Evolutionary conservation across 53 echinoderm and acorn worm genomes (phyloP), one percentile per base, ranked within the genome.

Genomic region (Apostichopus leukothele): DNA sequence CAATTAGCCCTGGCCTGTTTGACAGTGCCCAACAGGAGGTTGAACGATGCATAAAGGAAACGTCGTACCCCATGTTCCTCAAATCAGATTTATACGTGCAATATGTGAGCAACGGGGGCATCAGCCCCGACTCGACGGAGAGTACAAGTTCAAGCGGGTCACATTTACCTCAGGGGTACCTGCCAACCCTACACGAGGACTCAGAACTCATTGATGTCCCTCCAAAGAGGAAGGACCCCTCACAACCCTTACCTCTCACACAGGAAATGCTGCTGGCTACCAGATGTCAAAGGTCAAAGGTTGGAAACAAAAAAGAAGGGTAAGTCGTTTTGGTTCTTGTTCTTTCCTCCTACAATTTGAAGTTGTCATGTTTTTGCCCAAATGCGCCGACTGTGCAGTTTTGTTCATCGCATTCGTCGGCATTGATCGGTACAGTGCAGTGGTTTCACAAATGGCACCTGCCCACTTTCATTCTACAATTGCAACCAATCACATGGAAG

Each of bases 1-100:
- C 87, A 27, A 90, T 98, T 81, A 89, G 91, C 14, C 90, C 91
- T 16, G 91, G 89, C 53, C 83, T 98, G 67, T 98, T 98, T 91
- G 98, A 98, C 71, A 60, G 79, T 18, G 94, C 94, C 76, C 98
- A 98, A 88, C 90, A 66, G 67, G 98, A 98, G 68, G 98, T 95
- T 73, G 98, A 98, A 86, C 89, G 88, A 50, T 89, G 86, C 85
- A 95, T 98, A 50, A 91, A 93, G 75, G 95, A 98, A 75, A 94
- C 95, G 1, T 91, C 95, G 1, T 98, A 98, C 76, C 98, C 98
- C n/a, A 87, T 93, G 90, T 98, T 98, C 76, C 91, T 98, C 75
- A 98, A 98, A 88, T 94, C 94, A 51, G 98, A 98, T 67, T 76
- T 98, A 63, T 98, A 98, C 75, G 98, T 98, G 95, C 98, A 98